Conservation (phyloP, 2,888 invertebrate species). For the Drosophila suboccidentalis region DNA sequence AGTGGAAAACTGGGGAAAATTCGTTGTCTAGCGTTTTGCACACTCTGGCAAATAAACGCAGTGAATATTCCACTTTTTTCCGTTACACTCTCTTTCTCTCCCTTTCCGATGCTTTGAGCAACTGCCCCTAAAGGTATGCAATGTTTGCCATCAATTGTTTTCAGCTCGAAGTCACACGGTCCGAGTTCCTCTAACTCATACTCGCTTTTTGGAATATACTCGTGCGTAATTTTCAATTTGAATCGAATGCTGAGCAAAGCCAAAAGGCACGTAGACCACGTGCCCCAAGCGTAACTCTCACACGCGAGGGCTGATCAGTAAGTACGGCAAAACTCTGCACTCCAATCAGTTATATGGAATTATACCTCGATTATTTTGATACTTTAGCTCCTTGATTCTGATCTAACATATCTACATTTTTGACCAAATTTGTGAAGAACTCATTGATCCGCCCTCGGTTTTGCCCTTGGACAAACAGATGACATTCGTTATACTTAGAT, state of each 20-base stretch:
- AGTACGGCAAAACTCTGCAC: neutral
- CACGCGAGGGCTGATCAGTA: neutral
- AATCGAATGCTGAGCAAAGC: constrained; percentile 23
- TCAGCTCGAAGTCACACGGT: constrained; percentile 35
- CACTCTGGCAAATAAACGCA: constrained; percentile 19
- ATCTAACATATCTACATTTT: neutral
- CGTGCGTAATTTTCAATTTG: constrained; percentile 48
- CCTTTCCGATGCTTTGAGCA: no score
- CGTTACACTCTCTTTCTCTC: no score
- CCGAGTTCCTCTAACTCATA: constrained; percentile 9
- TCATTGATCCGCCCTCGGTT: constrained; percentile 3
- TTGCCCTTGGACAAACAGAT: neutral
- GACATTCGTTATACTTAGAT: constrained; percentile 1
- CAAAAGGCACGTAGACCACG: constrained; percentile 48
- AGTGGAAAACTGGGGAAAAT: constrained; percentile 32
- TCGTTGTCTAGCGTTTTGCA: constrained; percentile 40
- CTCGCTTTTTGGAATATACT: constrained; percentile 10
- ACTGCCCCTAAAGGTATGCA: constrained; percentile 15
- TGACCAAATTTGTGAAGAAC: neutral
- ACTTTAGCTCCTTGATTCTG: neutral
- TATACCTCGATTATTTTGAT: neutral
- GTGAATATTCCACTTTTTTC: neutral
- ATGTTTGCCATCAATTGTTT: constrained; percentile 43
- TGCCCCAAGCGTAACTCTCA: neutral
- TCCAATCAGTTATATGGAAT: neutral